Evolutionary conservation across 2,888 invertebrate genomes (phyloP), one percentile per base, ranked within the genome.

Genomic region (Dryococelus australis): DNA sequence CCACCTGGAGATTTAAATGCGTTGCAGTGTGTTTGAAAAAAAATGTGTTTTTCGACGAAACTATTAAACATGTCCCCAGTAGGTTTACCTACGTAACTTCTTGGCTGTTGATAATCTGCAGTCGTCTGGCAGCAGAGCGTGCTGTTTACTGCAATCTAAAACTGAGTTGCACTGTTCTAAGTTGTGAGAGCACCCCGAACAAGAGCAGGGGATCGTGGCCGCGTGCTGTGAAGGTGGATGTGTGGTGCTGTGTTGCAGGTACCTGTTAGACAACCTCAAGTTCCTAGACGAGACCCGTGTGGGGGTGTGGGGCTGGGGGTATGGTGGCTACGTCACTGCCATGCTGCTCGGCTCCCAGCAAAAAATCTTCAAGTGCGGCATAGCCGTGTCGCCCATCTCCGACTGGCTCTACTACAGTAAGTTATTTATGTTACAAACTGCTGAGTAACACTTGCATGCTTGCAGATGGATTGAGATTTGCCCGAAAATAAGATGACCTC

Each of bases 251-350:
- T 65, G 65, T 47, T 65, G 6, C 93, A 96, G 96, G 92, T 95
- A 97, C 93, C 95, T 98, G 90, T 93, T 97, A 92, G 96, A 97
- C 88, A 96, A 95, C 85, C 94, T 96, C 90, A 96, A 96, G 91
- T 98, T 96, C 93, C 94, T 98, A 91, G 98, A 98, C 93, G 96
- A 96, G 91, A 96, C 96, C 4, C 94, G 97, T 88, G 97, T 98
- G 84, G 98, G 98, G 13, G 96, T 99, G 87, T 98, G 98, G 98
- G 99, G 99, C 83, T 98, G 98, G 98, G 98, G 98, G 26, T 99
- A 98, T 93, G 99, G 98, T 13, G 99, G 98, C 13, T 99, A 98
- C 93, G 97, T 98, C 78, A 97, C 98, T n/a, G 94, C 98, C 86
- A 97, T 98, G 96, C 95, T 97, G 88, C 94, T 99, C 87, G 98